These are phyloP conservation scores for Rhabdophis nuchalis DNA, from an alignment of 2,797 vertebrate species.

Conservation along the genomic window DNA sequence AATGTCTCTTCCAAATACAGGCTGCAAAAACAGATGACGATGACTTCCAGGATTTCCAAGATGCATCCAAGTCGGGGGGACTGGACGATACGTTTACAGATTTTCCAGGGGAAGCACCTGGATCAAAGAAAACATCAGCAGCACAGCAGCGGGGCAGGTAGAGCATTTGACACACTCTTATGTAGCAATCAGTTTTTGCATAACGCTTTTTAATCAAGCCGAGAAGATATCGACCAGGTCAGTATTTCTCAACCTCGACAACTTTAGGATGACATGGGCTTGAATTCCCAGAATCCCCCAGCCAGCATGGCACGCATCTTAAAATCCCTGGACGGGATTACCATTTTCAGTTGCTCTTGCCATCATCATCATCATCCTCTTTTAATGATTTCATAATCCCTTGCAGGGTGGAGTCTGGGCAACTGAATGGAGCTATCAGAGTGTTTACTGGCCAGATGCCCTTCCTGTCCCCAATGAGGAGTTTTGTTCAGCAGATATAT, in stretches of 20 bases:
- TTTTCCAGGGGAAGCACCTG: conserved; percentile 82
- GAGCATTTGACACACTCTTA: neutral
- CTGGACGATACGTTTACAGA: conserved; percentile 86
- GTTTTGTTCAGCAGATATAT: too few relatives aligned
- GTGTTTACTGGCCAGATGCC: too few relatives aligned
- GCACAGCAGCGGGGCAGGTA: conserved; percentile 87
- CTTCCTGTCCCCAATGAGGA: too few relatives aligned
- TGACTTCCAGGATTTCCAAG: conserved; percentile 98
- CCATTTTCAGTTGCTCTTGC: neutral
- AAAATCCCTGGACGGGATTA: neutral
- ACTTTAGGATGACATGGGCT: neutral
- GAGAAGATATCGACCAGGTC: neutral
- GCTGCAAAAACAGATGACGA: conserved; percentile 87
- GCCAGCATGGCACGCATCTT: neutral
- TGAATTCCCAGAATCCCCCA: neutral
- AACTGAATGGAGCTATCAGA: too few relatives aligned
- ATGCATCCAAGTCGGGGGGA: conserved; percentile 86
- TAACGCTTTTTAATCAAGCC: neutral
- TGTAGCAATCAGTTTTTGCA: neutral
- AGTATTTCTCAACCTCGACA: neutral
- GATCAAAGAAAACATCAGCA: conserved; percentile 67
- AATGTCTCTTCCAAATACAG: conserved; percentile 65
- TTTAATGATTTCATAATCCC: too few relatives aligned
- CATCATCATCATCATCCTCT: too few relatives aligned
- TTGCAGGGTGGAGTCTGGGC: too few relatives aligned